A percentile compares a stretch with the other conserved stretches of the same genome.
phyloP scores from a whole-genome alignment of 2,113 vertebrate genomes.

The Macquaria australasica region DNA sequence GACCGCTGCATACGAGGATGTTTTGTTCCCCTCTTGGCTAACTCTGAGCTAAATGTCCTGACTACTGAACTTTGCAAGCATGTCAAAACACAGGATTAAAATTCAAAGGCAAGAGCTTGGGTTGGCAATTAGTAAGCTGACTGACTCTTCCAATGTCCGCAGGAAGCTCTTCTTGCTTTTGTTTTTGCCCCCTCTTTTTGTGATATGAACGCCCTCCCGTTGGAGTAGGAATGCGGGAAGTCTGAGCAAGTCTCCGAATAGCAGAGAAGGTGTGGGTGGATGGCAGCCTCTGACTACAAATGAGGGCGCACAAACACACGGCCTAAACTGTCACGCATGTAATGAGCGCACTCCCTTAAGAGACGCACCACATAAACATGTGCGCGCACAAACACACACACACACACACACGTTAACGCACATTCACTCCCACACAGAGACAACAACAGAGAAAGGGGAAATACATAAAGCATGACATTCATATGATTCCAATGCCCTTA shows the following conservation, averaged over 20 bases:
- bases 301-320: conserved; percentile 60
- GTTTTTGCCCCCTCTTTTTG: conserved; percentile 38
- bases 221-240: conserved; percentile 32
- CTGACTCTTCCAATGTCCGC: conserved; percentile 28
- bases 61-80: conserved; percentile 35
- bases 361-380: conserved; percentile 6
- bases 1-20: conserved; percentile 7
- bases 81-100: conserved; percentile 53
- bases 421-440: conserved; percentile 10
- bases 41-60: conserved; percentile 3
- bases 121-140: conserved; percentile 59
- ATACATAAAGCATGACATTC: conserved; percentile 31
- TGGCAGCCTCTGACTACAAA: conserved; percentile 78
- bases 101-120: conserved; percentile 49
- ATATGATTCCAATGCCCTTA: conserved; percentile 25
- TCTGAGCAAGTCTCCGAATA: conserved; percentile 46
- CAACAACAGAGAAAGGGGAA: conserved; percentile 5
- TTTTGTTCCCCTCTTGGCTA: conserved; percentile 27
- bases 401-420: neutral
- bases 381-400: neutral
- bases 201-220: conserved; percentile 32
- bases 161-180: conserved; percentile 40
- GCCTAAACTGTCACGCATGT: conserved; percentile 63
- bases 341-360: conserved; percentile 57
- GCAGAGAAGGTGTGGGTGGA: conserved; percentile 66